phyloP scores from a whole-genome alignment of 2,113 vertebrate species.

The Arenaria interpres region DNA sequence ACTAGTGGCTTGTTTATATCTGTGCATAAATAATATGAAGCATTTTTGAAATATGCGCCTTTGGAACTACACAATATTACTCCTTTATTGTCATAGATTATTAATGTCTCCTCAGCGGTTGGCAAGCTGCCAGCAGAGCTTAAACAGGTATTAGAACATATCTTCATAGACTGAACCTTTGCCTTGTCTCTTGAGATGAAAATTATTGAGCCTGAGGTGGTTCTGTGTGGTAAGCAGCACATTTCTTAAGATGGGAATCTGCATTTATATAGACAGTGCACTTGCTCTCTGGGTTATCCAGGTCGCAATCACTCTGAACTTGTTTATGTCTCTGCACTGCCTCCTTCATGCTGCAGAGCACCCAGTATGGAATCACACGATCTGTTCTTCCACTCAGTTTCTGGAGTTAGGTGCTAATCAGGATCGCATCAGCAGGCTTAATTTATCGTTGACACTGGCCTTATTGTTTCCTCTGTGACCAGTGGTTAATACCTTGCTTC shows the following conservation, averaged over 20 bases:
- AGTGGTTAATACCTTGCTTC: not conserved
- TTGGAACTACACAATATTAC: slow-evolving; percentile 29
- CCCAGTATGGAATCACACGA: not conserved
- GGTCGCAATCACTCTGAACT: not conserved
- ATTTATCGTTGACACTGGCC: not conserved
- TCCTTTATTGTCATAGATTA: not conserved
- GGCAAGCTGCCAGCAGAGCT: not conserved
- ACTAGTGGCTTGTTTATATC: slow-evolving; percentile 74
- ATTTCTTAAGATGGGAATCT: not conserved
- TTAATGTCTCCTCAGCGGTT: not conserved
- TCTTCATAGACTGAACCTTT: not conserved
- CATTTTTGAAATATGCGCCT: slow-evolving; percentile 45
- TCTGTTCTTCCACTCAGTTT: not conserved
- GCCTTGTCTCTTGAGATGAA: not conserved
- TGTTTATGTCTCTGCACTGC: not conserved
- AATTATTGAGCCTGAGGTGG: not conserved
- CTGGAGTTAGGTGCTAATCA: not conserved
- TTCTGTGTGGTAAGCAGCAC: not conserved
- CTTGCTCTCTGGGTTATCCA: not conserved
- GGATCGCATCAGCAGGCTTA: not conserved
- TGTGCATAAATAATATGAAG: slow-evolving; percentile 70
- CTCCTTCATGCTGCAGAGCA: rapidly evolving
- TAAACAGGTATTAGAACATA: not conserved
- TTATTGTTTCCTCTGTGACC: not conserved
- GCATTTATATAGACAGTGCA: rapidly evolving